phyloP scores from a whole-genome alignment of 1,140 invertebrate genomes.

The Drosophila pruinosa region DNA sequence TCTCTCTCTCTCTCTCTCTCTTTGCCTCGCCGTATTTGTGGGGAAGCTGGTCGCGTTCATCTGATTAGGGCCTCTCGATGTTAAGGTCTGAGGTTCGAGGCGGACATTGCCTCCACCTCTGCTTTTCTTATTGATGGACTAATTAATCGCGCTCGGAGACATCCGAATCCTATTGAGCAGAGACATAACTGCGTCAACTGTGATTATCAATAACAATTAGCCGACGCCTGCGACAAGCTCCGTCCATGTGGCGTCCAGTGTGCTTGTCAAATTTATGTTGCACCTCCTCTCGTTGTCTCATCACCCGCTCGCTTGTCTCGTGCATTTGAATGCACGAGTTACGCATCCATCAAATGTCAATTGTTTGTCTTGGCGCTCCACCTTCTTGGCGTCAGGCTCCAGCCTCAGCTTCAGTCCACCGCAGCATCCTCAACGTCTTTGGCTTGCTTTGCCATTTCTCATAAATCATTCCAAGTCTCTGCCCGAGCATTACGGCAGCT shows the following conservation, averaged over 20 bases:
- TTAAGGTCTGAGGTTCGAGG: not conserved
- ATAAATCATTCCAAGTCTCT: conserved; percentile 74
- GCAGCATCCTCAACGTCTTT: conserved; percentile 2
- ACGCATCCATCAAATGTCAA: conserved; percentile 81
- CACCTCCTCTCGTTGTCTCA: not conserved
- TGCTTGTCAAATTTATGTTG: conserved; percentile 59
- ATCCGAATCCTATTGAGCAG: conserved; percentile 25
- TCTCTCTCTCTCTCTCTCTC: not conserved
- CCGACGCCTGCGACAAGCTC: conserved; percentile 54
- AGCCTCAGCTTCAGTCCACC: not conserved
- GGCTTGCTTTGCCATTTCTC: conserved; percentile 59
- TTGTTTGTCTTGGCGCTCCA: conserved; percentile 79
- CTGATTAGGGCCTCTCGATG: conserved; percentile 52
- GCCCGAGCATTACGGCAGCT: conserved; percentile 52
- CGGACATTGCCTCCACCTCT: not conserved
- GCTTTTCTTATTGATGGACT: conserved; percentile 60
- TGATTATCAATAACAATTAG: conserved; percentile 81
- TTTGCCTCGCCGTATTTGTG: conserved; percentile 18
- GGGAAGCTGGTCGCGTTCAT: conserved; percentile 58
- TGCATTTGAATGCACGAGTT: conserved; percentile 79
- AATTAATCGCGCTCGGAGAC: conserved; percentile 58
- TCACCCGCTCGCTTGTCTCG: not conserved
- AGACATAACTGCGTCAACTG: conserved; percentile 42
- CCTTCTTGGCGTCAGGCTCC: conserved; percentile 41
- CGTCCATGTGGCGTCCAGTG: conserved; percentile 15